A percentile compares a stretch with the other conserved stretches of the same genome.
Conservation (phyloP, 30 jellyfish, hydroid and myxozoan genomes). For the Clytia hemisphaerica region DNA sequence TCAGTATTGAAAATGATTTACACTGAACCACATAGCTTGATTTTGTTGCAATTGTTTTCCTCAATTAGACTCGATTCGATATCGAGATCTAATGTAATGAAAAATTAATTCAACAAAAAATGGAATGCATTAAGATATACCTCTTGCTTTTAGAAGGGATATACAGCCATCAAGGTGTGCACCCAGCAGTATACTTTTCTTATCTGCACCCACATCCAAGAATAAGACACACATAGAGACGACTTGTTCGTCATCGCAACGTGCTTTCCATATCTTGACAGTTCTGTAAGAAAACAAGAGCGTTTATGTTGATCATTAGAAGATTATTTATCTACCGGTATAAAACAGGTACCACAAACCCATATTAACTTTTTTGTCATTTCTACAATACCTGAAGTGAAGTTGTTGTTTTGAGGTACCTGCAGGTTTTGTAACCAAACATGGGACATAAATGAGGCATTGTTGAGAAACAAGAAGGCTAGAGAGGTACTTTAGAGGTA, state of each 20-base stretch:
- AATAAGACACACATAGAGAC: constrained; percentile 29
- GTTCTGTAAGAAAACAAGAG: too few species aligned
- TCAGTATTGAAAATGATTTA: too few species aligned
- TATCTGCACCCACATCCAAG: constrained; percentile 7
- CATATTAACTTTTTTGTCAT: too few species aligned
- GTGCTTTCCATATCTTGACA: constrained; percentile 42
- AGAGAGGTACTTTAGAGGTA: too few species aligned
- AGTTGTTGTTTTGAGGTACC: not conserved
- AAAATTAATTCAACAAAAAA: not conserved
- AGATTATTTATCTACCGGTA: too few species aligned
- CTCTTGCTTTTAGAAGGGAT: constrained; percentile 45
- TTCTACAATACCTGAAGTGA: too few species aligned
- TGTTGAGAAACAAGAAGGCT: not conserved
- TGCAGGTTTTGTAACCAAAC: not conserved
- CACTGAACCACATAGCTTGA: too few species aligned
- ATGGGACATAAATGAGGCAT: not conserved
- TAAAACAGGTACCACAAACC: too few species aligned
- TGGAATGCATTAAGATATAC: constrained; percentile 10
- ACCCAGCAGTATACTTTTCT: constrained; percentile 41
- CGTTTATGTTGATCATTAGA: too few species aligned
- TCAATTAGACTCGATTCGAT: too few species aligned
- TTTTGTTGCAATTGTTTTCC: too few species aligned
- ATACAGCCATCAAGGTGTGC: constrained; percentile 62
- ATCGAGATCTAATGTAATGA: too few species aligned
- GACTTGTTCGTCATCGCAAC: constrained; percentile 27